Evolutionary conservation across 2,888 invertebrate species (phyloP).

Genomic region (Lepidocyrtinus sp.): DNA sequence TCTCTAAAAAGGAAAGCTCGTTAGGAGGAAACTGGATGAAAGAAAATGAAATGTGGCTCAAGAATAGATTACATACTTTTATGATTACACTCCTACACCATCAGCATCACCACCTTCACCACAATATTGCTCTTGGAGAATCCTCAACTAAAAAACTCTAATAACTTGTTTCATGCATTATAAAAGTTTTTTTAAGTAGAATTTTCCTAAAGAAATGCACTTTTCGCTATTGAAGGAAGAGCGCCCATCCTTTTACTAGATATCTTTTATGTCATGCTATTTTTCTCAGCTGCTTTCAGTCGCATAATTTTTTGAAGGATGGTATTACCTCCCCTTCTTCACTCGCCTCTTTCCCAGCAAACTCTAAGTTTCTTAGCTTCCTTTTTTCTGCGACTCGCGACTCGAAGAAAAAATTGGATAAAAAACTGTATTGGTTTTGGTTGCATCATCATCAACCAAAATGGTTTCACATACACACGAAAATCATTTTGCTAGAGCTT

Average conservation of each 20-base stretch:
- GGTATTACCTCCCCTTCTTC: conserved; percentile 40
- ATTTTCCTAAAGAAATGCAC: background rate
- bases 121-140: background rate
- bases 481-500: conserved; percentile 39
- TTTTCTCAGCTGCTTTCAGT: conserved; percentile 55
- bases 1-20: background rate
- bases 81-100: conserved; percentile 35
- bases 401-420: background rate
- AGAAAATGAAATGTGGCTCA: conserved; percentile 47
- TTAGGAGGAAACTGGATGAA: conserved; percentile 23
- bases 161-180: conserved; percentile 18
- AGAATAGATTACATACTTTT: conserved; percentile 52
- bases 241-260: background rate
- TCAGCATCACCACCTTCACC: conserved; percentile 12
- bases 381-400: background rate
- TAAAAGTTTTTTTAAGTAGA: background rate
- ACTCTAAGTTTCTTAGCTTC: background rate
- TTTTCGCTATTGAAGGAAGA: conserved; percentile 2
- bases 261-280: conserved; percentile 36
- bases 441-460: background rate
- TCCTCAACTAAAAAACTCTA: background rate
- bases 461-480: conserved; percentile 20
- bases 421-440: conserved; percentile 7
- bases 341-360: background rate
- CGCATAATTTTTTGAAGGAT: conserved; percentile 49